Base-by-base conservation (phyloP, 1,140 invertebrate species). In the Tetramorium alpestre region DNA sequence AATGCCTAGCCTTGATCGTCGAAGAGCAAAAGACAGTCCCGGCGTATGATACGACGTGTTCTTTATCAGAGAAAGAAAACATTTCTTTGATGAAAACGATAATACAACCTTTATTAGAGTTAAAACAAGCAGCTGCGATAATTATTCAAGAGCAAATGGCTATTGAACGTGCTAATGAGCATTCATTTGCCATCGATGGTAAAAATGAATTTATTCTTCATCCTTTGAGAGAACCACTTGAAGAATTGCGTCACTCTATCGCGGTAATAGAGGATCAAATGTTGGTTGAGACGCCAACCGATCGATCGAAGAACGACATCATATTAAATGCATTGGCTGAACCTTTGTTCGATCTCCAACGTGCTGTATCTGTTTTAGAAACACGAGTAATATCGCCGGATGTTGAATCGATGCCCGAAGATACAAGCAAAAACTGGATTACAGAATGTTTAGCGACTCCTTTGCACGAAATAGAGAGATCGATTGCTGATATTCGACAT, bases 1-100 rank as follows among this genome's bases (percentile, higher is more conserved):
- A 96, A 87, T 96, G 95, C 86, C 92, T 97, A 58, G 92, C 96
- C n/a, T 87, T 96, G 67, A 93, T 97, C 33, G 88, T 94, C 2
- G 94, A 96, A 87, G 93, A 94, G 76, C 76, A 90, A 33, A 88
- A 90, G 69, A 91, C 93, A 3, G 58, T 96, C 64, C 95, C 96
- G 93, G 91, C 85, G 25, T 89, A 88, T 7, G 96, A 96, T 60
- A 94, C 95, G 28, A 91, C 87, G 0, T 0, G 47, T 3, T 16
- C 67, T 2, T 51, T 91, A 7, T 76, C 81, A 0, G 85, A 89
- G 3, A 89, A 69, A 1, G 89, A 91, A 0, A 81, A 89, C 18
- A n/a, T 87, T 2, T 89, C 90, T 3, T 41, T 87, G 2, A 25
- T 84, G 49, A 78, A 75, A 16, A 82, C 76, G 0, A 76, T 91